Evolutionary conservation across 2,888 invertebrate species (phyloP).

Genomic region (Malthinus flaveolus): DNA sequence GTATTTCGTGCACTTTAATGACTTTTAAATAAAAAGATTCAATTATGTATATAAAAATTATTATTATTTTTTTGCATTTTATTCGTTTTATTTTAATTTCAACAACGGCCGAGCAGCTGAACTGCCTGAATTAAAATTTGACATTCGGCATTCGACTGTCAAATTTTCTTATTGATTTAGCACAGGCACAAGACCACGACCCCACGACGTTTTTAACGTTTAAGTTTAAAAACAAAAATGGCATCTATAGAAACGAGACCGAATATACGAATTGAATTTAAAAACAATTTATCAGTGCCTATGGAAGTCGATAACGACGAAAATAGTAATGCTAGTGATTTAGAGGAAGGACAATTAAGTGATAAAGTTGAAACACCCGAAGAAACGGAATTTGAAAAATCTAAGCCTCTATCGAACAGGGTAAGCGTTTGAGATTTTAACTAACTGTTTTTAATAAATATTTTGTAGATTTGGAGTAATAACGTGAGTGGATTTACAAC

Average conservation of each 20-base stretch:
- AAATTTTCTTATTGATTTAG: background rate
- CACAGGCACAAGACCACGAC: too few relatives aligned
- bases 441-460: background rate
- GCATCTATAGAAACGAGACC: slow-evolving; percentile 41
- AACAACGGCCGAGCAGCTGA: background rate
- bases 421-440: background rate
- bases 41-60: too few relatives aligned
- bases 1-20: too few relatives aligned
- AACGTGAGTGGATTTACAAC: slow-evolving; percentile 53
- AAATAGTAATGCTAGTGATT: slow-evolving; percentile 37
- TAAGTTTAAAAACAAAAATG: slow-evolving; percentile 22
- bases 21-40: too few relatives aligned
- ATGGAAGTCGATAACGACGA: slow-evolving; percentile 56
- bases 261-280: slow-evolving; percentile 56
- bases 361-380: slow-evolving; percentile 39
- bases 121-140: background rate
- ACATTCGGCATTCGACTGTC: background rate
- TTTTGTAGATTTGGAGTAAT: slow-evolving; percentile 42
- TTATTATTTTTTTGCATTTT: too few relatives aligned
- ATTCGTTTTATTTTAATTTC: too few relatives aligned
- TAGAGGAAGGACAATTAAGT: slow-evolving; percentile 55
- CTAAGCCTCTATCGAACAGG: background rate
- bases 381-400: too few relatives aligned
- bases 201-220: background rate
- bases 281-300: slow-evolving; percentile 52